phyloP scores from a whole-genome alignment of 2,113 vertebrate genomes.

The Callaeas wilsoni region DNA sequence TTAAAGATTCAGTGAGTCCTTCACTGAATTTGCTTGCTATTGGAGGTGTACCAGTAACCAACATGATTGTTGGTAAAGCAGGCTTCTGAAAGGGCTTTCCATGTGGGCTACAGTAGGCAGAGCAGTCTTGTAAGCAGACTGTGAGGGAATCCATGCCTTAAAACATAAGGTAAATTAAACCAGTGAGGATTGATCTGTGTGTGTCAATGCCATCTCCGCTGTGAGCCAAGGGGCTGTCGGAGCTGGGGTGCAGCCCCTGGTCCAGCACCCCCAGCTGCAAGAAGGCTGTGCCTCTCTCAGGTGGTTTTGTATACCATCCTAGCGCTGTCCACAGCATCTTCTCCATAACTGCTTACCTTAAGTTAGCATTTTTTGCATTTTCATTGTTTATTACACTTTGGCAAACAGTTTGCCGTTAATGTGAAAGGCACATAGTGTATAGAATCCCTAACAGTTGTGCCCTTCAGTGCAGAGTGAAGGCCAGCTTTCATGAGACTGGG shows the following conservation, averaged over 20 bases:
- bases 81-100: neutral
- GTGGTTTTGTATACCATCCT: rapidly evolving
- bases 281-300: too few species aligned
- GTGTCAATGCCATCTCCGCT: rapidly evolving
- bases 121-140: neutral
- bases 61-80: neutral
- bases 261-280: neutral
- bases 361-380: neutral
- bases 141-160: neutral
- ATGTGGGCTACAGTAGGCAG: neutral
- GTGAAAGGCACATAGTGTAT: neutral
- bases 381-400: neutral
- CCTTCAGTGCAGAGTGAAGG: neutral
- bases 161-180: neutral
- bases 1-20: neutral
- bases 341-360: neutral
- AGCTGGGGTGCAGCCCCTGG: neutral
- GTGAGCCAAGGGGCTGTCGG: neutral
- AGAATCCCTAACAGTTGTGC: neutral
- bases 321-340: neutral
- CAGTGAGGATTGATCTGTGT: neutral
- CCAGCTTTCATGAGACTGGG: neutral
- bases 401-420: neutral
- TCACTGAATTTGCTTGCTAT: neutral
- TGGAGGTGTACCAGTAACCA: rapidly evolving